Evolutionary conservation across 2,888 invertebrate genomes (phyloP).

Genomic region (Acanthopleura granulata): DNA sequence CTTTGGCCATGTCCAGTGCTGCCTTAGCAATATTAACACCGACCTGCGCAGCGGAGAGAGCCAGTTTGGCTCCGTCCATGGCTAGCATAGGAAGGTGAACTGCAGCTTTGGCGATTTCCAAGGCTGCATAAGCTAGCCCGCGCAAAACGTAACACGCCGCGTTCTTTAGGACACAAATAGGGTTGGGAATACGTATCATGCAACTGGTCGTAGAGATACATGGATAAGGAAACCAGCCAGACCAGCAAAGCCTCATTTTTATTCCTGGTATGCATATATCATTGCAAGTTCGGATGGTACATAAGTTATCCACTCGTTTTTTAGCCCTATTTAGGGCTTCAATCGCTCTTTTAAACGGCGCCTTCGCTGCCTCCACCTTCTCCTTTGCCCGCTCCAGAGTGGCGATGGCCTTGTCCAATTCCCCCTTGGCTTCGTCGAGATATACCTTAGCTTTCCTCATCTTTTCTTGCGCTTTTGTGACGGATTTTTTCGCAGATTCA

Average conservation of each 20-base stretch:
- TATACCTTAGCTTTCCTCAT: not conserved
- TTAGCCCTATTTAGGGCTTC: not conserved
- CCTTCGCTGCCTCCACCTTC: constrained; percentile 9
- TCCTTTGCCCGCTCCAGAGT: constrained; percentile 2
- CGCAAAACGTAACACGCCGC: constrained; percentile 11
- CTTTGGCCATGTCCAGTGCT: constrained; percentile 8
- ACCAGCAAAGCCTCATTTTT: constrained; percentile 6
- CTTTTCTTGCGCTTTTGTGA: not conserved
- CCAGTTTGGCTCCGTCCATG: constrained; percentile 10
- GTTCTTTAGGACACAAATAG: constrained; percentile 1
- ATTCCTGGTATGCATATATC: constrained; percentile 21
- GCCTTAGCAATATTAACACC: not conserved
- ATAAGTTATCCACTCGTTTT: constrained; percentile 6
- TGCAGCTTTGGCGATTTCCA: constrained; percentile 11
- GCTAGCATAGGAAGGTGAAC: not conserved
- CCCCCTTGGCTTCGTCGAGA: not conserved
- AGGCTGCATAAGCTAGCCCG: constrained; percentile 16
- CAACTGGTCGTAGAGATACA: constrained; percentile 17
- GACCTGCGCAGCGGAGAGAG: not conserved
- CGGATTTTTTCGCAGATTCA: not conserved
- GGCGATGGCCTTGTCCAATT: not conserved
- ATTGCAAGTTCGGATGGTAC: constrained; percentile 18
- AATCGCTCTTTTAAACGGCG: constrained; percentile 1
- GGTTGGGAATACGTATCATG: constrained; percentile 19
- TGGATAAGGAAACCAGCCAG: constrained; percentile 12